phyloP scores from a whole-genome alignment of 2,113 vertebrate species.

The Pimephales promelas region DNA sequence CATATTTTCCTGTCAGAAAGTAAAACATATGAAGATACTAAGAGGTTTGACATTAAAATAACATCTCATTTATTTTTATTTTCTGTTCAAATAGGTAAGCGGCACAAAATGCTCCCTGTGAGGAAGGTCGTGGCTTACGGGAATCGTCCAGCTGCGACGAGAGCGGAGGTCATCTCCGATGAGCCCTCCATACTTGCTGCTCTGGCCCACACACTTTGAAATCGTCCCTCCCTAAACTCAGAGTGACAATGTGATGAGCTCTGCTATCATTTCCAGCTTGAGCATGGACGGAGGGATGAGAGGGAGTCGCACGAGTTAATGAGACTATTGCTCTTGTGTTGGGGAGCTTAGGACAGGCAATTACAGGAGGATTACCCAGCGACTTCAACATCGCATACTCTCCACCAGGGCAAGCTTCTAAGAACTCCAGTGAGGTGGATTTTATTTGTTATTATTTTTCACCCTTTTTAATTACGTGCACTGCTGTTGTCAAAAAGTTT shows the following conservation, averaged over 20 bases:
- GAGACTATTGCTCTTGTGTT: conserved; percentile 66
- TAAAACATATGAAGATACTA: neutral
- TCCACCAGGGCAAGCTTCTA: conserved; percentile 45
- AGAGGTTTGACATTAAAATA: conserved; percentile 18
- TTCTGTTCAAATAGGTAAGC: conserved; percentile 64
- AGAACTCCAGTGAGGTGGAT: conserved; percentile 62
- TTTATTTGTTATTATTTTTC: conserved; percentile 64
- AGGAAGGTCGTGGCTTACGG: conserved; percentile 53
- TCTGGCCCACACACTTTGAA: conserved; percentile 56
- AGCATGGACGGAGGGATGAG: conserved; percentile 74
- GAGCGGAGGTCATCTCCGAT: conserved; percentile 55
- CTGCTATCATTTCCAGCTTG: conserved; percentile 56
- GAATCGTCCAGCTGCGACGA: conserved; percentile 59
- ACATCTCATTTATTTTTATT: conserved; percentile 37
- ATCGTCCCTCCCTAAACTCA: conserved; percentile 59
- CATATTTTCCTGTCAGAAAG: neutral
- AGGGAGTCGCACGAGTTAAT: conserved; percentile 74
- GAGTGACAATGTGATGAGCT: conserved; percentile 68
- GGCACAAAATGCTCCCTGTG: conserved; percentile 61
- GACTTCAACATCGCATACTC: conserved; percentile 52
- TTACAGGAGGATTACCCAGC: conserved; percentile 73
- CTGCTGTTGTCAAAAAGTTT: conserved; percentile 29
- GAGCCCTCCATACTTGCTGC: conserved; percentile 50
- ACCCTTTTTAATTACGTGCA: conserved; percentile 29
- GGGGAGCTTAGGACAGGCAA: conserved; percentile 66